A percentile compares a stretch with the other conserved stretches of the same genome.
These are phyloP conservation scores for Istiophorus platypterus DNA, from an alignment of 2,113 vertebrate species.

Conservation along the genomic window DNA sequence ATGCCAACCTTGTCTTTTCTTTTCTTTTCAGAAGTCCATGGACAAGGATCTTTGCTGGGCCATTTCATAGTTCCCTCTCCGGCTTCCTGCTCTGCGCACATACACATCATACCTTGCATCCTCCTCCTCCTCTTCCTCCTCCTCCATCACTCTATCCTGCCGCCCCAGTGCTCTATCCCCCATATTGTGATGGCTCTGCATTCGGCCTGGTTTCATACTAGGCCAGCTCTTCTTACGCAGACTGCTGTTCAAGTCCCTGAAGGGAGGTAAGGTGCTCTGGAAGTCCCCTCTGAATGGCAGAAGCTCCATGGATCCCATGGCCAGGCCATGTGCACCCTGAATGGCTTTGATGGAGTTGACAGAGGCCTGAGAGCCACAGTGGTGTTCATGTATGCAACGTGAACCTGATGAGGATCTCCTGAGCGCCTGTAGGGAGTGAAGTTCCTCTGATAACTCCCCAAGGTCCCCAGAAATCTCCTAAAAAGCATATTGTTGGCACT, in stretches of 20 bases:
- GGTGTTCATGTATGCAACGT: constrained; percentile 94
- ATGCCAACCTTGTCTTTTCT: neutral
- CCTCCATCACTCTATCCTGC: constrained; percentile 94
- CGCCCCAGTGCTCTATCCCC: constrained; percentile 85
- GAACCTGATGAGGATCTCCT: constrained; percentile 90
- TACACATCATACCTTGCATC: constrained; percentile 86
- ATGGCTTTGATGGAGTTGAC: constrained; percentile 82
- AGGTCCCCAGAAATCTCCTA: constrained; percentile 90
- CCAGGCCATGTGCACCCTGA: constrained; percentile 83
- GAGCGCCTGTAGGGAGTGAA: constrained; percentile 91
- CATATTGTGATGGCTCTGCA: constrained; percentile 47
- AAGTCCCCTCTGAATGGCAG: constrained; percentile 75
- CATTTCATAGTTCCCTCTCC: constrained; percentile 71
- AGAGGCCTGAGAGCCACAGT: constrained; percentile 92
- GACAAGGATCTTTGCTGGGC: constrained; percentile 91
- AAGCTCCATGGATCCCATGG: constrained; percentile 86
- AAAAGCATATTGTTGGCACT: neutral
- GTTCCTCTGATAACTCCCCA: constrained; percentile 92
- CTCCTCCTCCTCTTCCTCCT: constrained; percentile 84
- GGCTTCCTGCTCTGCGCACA: constrained; percentile 81
- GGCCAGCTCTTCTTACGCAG: constrained; percentile 81
- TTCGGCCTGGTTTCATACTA: constrained; percentile 66
- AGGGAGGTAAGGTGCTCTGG: constrained; percentile 54
- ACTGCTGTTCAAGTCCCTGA: constrained; percentile 67
- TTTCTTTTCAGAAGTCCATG: constrained; percentile 89